phyloP scores from a whole-genome alignment of 1,140 invertebrate species.

The Centruroides sculpturatus region DNA sequence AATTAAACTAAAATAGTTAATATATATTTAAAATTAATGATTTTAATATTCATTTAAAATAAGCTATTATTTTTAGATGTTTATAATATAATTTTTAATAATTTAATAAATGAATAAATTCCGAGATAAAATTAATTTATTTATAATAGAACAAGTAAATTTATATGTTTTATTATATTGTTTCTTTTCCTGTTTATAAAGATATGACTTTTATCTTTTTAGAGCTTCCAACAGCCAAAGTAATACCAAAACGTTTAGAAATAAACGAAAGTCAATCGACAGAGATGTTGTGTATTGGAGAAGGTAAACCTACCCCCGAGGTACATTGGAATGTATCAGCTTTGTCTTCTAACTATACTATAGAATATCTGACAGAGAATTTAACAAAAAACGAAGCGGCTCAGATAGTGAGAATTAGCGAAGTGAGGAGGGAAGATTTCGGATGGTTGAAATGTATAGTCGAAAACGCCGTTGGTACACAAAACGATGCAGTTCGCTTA shows the following conservation, averaged over 20 bases:
- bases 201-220: not conserved
- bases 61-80: no score
- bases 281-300: constrained; percentile 13
- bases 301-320: constrained; percentile 9
- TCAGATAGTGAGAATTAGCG: constrained; percentile 10
- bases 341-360: constrained; percentile 4
- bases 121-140: no score
- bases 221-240: constrained; percentile 12
- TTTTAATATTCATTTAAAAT: no score
- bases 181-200: no score
- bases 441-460: constrained; percentile 13
- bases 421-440: constrained; percentile 7
- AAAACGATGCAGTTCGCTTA: not conserved
- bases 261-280: constrained; percentile 15
- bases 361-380: not conserved
- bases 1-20: no score
- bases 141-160: no score
- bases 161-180: no score
- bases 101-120: no score
- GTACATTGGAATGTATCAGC: constrained; percentile 10
- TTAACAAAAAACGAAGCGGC: not conserved
- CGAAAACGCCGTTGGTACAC: constrained; percentile 16
- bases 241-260: constrained; percentile 8
- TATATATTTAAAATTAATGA: no score
- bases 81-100: no score